Evolutionary conservation across 2,888 invertebrate species (phyloP).

Genomic region (Carabus problematicus): DNA sequence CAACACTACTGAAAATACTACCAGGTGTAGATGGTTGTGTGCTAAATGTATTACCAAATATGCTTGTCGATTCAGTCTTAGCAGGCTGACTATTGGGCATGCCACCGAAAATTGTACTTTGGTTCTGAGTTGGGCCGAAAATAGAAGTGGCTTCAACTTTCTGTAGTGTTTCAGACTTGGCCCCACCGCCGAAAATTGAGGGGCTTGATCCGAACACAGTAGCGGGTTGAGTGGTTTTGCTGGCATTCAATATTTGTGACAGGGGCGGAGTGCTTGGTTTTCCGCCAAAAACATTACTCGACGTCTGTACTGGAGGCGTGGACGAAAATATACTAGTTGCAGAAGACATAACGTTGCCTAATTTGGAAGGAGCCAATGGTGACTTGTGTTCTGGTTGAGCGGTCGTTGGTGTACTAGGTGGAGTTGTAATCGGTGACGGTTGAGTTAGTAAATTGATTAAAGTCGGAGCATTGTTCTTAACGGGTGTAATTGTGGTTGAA

Average conservation of each 20-base stretch:
- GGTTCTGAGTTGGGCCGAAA: no score
- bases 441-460: constrained; percentile 16
- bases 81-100: not conserved
- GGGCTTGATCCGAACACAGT: constrained; percentile 15
- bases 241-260: constrained; percentile 15
- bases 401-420: not conserved
- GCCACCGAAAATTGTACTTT: constrained; percentile 14
- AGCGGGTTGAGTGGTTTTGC: not conserved
- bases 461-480: constrained; percentile 42
- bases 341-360: not conserved
- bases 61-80: constrained; percentile 37
- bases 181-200: constrained; percentile 23
- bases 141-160: no score
- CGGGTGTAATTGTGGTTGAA: constrained; percentile 28
- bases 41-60: constrained; percentile 42
- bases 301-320: not conserved
- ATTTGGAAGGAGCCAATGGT: constrained; percentile 36
- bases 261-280: constrained; percentile 16
- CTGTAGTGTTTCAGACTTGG: constrained; percentile 8
- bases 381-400: constrained; percentile 30
- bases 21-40: constrained; percentile 24
- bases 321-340: constrained; percentile 11
- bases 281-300: constrained; percentile 47
- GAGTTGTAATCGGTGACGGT: not conserved
- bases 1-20: constrained; percentile 32